A percentile compares a stretch with the other conserved stretches of the same genome.
Conservation (phyloP, 2,113 vertebrate species). For the Epinephelus cyanopodus region DNA sequence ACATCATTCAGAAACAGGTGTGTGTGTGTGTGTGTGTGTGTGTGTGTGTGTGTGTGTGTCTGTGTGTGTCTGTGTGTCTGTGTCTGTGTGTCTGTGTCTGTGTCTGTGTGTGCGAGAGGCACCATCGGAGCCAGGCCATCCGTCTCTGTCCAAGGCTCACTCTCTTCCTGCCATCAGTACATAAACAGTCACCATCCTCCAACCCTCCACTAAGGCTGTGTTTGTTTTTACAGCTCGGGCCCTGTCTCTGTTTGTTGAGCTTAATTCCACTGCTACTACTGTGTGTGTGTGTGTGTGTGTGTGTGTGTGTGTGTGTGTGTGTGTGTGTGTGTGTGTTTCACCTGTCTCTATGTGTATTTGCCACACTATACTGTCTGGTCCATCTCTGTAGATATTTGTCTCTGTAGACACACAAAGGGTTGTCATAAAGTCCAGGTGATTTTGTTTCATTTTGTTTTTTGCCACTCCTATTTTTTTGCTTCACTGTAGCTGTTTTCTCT, state of each 20-base stretch:
- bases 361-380: background rate
- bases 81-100: background rate
- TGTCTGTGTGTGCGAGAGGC: no score
- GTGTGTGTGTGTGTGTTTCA: slow-evolving; percentile 10
- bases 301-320: slow-evolving; percentile 9
- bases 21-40: slow-evolving; percentile 69
- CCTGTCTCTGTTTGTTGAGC: slow-evolving; percentile 28
- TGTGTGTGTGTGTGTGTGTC: background rate
- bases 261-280: slow-evolving; percentile 1
- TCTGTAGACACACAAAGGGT: no score
- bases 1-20: slow-evolving; percentile 98
- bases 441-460: background rate
- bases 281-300: slow-evolving; percentile 13
- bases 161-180: slow-evolving; percentile 29
- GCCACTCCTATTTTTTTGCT: background rate
- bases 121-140: slow-evolving; percentile 19
- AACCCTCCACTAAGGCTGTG: slow-evolving; percentile 1
- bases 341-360: slow-evolving; percentile 9
- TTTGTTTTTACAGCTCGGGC: slow-evolving; percentile 38
- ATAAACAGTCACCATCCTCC: slow-evolving; percentile 29
- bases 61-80: slow-evolving; percentile 83
- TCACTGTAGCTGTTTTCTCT: background rate
- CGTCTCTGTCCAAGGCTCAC: background rate
- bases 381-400: background rate
- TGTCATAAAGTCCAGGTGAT: background rate